A percentile compares a stretch with the other conserved stretches of the same genome.
Conservation (phyloP, 2,113 vertebrate species). For the Cebus imitator region DNA sequence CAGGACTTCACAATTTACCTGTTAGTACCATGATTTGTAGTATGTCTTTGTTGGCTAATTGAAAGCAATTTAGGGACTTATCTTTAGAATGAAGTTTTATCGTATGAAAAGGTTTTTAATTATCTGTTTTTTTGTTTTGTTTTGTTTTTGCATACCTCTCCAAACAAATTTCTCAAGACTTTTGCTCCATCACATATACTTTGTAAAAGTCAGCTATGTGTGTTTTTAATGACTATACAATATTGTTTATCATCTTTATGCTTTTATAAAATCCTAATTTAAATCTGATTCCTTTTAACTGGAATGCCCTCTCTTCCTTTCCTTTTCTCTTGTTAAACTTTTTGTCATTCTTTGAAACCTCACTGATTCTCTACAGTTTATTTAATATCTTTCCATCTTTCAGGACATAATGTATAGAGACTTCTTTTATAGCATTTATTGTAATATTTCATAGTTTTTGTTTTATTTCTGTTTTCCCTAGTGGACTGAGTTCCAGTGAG, state of each 20-base stretch:
- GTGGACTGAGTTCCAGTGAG: neutral
- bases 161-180: neutral
- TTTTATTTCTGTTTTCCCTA: conserved; percentile 7
- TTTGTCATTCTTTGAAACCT: conserved; percentile 28
- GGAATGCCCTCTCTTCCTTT: neutral
- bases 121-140: neutral
- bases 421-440: neutral
- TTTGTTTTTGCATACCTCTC: neutral
- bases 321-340: neutral
- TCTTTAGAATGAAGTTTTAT: neutral
- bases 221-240: neutral
- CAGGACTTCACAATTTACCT: neutral
- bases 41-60: neutral
- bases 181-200: neutral
- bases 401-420: neutral
- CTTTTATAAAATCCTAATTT: neutral
- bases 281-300: neutral
- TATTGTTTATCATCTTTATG: neutral
- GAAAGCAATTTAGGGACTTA: neutral
- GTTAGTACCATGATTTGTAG: neutral
- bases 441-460: neutral
- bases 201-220: neutral
- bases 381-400: neutral
- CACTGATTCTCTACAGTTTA: neutral
- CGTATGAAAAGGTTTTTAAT: neutral